Base-by-base conservation (phyloP, 2,888 invertebrate species). In the Steinernema hermaphroditum region DNA sequence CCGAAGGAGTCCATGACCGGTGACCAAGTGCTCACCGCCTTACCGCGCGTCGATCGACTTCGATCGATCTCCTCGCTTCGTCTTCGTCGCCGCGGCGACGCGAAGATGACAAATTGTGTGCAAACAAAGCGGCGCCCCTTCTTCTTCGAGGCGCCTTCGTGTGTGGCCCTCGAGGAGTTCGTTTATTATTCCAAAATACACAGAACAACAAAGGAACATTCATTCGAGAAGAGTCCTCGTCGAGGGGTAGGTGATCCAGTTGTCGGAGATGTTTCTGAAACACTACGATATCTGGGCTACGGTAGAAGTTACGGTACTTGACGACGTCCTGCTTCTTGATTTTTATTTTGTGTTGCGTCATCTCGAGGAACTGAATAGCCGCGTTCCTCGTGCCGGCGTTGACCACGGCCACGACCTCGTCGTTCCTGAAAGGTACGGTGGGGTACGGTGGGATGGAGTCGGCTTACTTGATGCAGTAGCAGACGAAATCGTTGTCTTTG, bases 291-390 rank as follows among this genome's bases (percentile, higher is more conserved):
- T 1, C 6, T 1, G 14, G 62, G 19, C 1, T 62, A 62, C 32
- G 32, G 62, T 62, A 34, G 50, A 37, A 4, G 37, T 37, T 12
- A 50, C 19, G 32, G 12, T 32, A 62, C 62, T 62, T 62, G 32
- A 32, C 32, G 16, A 62, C 62, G 32, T 62, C 62, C 4, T 1
- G 2, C 62, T 62, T 62, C 32, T 62, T 62, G 29, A 62, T 62
- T 32, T 62, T 62, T 8, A 34, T 32, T 29, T 62, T 62, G 29
- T 62, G 22, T 29, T 62, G 62, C 1, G 32, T 27, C 32, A 72
- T 50, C 41, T 72, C 72, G 37, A 57, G 24, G 46, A 72, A 72
- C 44, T 72, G 72, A 14, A 68, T 29, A 27, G 68, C 37, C n/a
- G 69, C 72, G 57, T 72, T 72, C 27, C 19, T 41, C 22, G 68